Base-by-base conservation (phyloP, 1,140 invertebrate genomes). In the Berghia stephanieae region DNA sequence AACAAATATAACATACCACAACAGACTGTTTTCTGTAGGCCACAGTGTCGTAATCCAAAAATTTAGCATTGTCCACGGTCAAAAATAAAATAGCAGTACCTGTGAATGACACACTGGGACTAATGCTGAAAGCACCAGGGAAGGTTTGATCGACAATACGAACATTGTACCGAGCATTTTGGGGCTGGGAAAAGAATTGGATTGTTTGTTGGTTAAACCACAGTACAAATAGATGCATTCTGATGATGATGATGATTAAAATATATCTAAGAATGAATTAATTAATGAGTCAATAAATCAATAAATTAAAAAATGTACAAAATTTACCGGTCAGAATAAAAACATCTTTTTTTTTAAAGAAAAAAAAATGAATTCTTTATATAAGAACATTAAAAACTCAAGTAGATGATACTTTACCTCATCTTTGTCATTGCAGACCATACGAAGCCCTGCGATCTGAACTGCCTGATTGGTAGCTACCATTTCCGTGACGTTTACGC, bases 1-100 rank as follows among this genome's bases (percentile, higher is more conserved):
- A n/a, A n/a, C n/a, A n/a, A n/a, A n/a, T n/a, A n/a, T 44, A 8
- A 38, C 74, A 40, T 76, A 76, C 74, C 43, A 76, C 74, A 40
- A 76, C 42, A 46, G 55, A 38, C 5, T 76, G 74, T 0, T 27
- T n/a, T 31, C 74, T n/a, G 31, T 46, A 68, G 0, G n/a, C 5
- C 27, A 63, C 60, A 38, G 3, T 68, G 31, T 76, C 74, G 52
- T 76, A 76, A 63, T 76, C 74, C 43, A 76, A 40, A 38, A 46
- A 76, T 1, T 3, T 8, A 8, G 63, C 27, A 21, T 76, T 60
- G 6, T 52, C 63, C n/a, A 76, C 44, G n/a, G 46, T 40, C 60
- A 76, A 44, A 44, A 67, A 76, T 6, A 76, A 34, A 24, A 42
- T 76, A 27, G 13, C 74, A n/a, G 16, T 34, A 24, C 57, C 60